phyloP scores from a whole-genome alignment of 2,113 vertebrate species.

The Centropristis striata region DNA sequence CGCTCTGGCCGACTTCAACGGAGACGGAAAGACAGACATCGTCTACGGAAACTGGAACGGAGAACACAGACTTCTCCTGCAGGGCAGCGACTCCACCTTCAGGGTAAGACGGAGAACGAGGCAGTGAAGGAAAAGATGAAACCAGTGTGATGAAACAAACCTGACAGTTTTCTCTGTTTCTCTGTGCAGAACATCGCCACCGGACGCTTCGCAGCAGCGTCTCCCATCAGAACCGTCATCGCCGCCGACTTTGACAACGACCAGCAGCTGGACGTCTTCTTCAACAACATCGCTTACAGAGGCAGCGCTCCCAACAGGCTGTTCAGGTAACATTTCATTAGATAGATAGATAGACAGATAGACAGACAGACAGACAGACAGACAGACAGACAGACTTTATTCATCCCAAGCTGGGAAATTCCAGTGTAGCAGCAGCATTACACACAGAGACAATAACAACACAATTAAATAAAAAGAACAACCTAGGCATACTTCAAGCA shows the following conservation, averaged over 20 bases:
- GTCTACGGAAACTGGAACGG: conserved; percentile 97
- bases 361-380: too few relatives aligned
- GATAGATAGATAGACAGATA: too few relatives aligned
- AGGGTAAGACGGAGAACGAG: conserved; percentile 81
- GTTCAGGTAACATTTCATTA: conserved; percentile 88
- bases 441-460: too few relatives aligned
- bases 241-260: conserved; percentile 95
- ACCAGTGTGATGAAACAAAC: background rate
- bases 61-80: conserved; percentile 93
- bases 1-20: conserved; percentile 93
- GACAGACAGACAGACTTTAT: too few relatives aligned
- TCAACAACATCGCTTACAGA: conserved; percentile 95
- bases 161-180: conserved; percentile 36
- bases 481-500: too few relatives aligned
- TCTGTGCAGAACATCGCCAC: conserved; percentile 90
- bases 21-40: conserved; percentile 92
- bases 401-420: too few relatives aligned
- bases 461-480: too few relatives aligned
- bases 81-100: conserved; percentile 88
- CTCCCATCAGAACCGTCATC: conserved; percentile 92
- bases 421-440: too few relatives aligned
- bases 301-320: conserved; percentile 91
- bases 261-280: conserved; percentile 94
- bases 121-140: background rate
- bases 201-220: conserved; percentile 88